Evolutionary conservation across 2,888 invertebrate genomes (phyloP).

Genomic region (Lasius platythorax): DNA sequence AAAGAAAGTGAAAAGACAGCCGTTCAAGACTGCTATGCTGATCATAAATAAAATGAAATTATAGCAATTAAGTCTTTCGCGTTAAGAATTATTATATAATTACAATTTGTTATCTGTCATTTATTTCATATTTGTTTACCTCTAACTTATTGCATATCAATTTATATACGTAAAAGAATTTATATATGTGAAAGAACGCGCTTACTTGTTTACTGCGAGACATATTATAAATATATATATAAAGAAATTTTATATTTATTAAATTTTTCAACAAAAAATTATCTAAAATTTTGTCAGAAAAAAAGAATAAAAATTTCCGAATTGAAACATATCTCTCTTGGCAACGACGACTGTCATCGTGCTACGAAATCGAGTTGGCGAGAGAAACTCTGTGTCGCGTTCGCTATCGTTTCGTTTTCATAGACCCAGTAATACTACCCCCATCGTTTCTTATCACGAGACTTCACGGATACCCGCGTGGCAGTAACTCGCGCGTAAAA

Average conservation of each 20-base stretch:
- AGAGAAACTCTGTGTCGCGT: constrained; percentile 11
- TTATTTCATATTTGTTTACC: neutral
- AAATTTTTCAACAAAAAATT: neutral
- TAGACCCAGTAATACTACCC: constrained; percentile 50
- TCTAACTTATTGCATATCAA: constrained; percentile 2
- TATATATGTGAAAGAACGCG: too few relatives aligned
- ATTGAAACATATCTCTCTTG: neutral
- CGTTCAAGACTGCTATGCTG: constrained; percentile 2
- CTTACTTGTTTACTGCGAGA: neutral
- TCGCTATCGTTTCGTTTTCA: constrained; percentile 49
- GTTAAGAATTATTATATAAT: neutral
- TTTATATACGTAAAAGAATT: neutral
- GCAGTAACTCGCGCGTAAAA: constrained; percentile 44
- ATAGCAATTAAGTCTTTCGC: constrained; percentile 7
- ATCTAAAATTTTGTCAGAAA: neutral
- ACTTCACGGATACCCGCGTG: constrained; percentile 46
- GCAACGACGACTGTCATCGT: neutral
- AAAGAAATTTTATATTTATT: neutral
- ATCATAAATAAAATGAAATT: constrained; percentile 21
- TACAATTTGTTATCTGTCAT: neutral
- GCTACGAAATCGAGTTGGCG: neutral
- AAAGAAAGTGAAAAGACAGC: neutral
- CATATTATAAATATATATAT: neutral
- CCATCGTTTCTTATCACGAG: constrained; percentile 47
- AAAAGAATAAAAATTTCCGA: neutral